Evolutionary conservation across 2,888 invertebrate species (phyloP).

Genomic region (Aricia artaxerxes): DNA sequence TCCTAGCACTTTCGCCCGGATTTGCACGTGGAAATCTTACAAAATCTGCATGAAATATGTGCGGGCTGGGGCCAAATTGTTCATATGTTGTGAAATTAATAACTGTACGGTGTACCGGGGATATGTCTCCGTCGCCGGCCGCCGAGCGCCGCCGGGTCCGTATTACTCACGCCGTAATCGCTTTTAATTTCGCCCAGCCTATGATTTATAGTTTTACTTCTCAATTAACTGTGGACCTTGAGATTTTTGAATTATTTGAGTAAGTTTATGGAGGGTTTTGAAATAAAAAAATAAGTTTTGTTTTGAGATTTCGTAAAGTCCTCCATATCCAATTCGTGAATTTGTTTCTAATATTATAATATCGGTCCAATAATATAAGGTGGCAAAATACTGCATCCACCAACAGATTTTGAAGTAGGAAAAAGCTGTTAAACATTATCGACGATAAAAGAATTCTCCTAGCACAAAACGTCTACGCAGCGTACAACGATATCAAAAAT

Average conservation of each 20-base stretch:
- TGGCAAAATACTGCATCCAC: neutral
- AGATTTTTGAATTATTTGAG: conserved; percentile 45
- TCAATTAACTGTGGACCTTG: conserved; percentile 52
- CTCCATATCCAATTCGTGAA: too few species aligned
- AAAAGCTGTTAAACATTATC: neutral
- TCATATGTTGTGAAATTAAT: conserved; percentile 34
- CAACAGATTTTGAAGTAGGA: neutral
- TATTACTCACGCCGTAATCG: conserved; percentile 37
- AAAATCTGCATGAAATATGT: conserved; percentile 13
- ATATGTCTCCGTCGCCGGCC: conserved; percentile 62
- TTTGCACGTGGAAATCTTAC: conserved; percentile 20
- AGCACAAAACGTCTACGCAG: neutral
- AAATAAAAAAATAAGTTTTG: too few species aligned
- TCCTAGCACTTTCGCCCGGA: neutral
- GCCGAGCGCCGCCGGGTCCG: conserved; percentile 42
- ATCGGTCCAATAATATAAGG: too few species aligned
- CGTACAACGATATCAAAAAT: conserved; percentile 33
- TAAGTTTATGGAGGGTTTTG: too few species aligned
- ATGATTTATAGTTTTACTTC: conserved; percentile 72
- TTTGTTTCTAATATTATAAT: too few species aligned
- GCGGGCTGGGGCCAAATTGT: conserved; percentile 44
- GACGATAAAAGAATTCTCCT: neutral
- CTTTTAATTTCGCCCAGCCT: conserved; percentile 71
- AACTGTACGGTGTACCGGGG: conserved; percentile 52
- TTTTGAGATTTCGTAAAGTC: too few species aligned